Conservation (phyloP, 1,140 invertebrate genomes). For the Drosophila novamexicana region DNA sequence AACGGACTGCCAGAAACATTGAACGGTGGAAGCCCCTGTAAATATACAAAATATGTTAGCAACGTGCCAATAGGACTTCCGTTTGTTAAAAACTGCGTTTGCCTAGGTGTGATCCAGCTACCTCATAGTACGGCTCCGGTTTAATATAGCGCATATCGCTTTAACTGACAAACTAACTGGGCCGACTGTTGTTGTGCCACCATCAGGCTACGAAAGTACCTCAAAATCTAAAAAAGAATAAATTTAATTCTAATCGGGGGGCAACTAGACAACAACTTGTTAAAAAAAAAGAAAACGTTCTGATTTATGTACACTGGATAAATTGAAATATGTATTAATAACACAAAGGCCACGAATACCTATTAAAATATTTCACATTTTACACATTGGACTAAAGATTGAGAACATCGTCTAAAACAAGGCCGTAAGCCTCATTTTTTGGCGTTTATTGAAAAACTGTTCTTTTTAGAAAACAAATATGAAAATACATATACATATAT, state of each 20-base stretch:
- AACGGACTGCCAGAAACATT: slow-evolving; percentile 83
- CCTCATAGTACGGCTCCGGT: slow-evolving; percentile 83
- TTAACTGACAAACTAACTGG: slow-evolving; percentile 58
- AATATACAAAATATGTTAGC: slow-evolving; percentile 22
- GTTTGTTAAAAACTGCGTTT: not conserved
- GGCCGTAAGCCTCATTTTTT: no score
- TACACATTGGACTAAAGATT: not conserved
- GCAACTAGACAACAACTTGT: not conserved
- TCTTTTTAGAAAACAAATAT: no score
- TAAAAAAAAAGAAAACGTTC: not conserved
- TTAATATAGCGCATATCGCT: slow-evolving; percentile 81
- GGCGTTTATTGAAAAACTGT: no score
- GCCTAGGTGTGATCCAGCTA: slow-evolving; percentile 43
- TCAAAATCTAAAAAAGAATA: slow-evolving; percentile 74
- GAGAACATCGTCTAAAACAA: no score
- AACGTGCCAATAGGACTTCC: not conserved
- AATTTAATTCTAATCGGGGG: slow-evolving; percentile 36
- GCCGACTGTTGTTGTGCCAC: slow-evolving; percentile 57
- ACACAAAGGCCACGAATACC: not conserved
- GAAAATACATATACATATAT: no score
- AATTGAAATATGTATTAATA: not conserved
- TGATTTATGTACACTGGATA: slow-evolving; percentile 31
- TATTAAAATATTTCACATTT: not conserved
- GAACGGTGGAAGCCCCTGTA: slow-evolving; percentile 83
- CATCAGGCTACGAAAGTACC: slow-evolving; percentile 51